phyloP scores from a whole-genome alignment of 2,888 invertebrate genomes.

The Parnassius apollo region DNA sequence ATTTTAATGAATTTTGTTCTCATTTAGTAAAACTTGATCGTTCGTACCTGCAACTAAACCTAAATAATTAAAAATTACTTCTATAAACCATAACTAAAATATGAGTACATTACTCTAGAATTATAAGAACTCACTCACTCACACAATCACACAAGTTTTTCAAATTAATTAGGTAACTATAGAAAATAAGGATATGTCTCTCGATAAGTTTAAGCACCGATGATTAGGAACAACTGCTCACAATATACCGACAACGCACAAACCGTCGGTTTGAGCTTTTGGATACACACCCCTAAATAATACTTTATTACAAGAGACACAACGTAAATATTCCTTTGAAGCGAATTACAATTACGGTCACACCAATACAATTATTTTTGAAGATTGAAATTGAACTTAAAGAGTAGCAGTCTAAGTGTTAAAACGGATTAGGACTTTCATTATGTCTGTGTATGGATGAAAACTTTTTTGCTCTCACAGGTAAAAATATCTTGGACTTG shows the following conservation, averaged over 20 bases:
- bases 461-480: conserved; percentile 71
- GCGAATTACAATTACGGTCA: conserved; percentile 42
- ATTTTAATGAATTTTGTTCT: no score
- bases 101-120: no score
- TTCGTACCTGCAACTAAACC: no score
- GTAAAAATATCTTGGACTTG: conserved; percentile 71
- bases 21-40: no score
- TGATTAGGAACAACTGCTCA: conserved; percentile 71
- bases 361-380: conserved; percentile 52
- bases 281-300: conserved; percentile 13
- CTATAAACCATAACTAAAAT: no score
- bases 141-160: no score
- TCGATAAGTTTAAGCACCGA: conserved; percentile 51
- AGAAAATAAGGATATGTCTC: no score
- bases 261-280: conserved; percentile 54
- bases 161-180: no score
- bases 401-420: accelerated
- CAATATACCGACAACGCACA: conserved; percentile 57
- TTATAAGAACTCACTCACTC: no score
- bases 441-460: conserved; percentile 42
- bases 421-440: conserved; percentile 41
- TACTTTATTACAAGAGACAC: not conserved
- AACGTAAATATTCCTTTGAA: conserved; percentile 36
- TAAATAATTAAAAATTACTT: no score
- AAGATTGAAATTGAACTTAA: conserved; percentile 36